Conservation (phyloP, 2,113 vertebrate species). For the Cacatua alba region DNA sequence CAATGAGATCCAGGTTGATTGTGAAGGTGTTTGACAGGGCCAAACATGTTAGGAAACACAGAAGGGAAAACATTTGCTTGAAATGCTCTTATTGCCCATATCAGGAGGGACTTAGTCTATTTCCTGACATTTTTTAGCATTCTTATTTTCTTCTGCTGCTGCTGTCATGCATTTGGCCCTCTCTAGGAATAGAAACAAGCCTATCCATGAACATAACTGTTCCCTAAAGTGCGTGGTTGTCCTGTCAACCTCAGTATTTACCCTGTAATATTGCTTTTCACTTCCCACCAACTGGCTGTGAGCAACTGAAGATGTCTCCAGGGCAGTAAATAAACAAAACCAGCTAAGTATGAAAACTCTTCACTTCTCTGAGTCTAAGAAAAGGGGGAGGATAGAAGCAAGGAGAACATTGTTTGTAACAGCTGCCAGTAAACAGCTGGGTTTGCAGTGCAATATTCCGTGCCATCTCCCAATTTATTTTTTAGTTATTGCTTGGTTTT, state of each 20-base stretch:
- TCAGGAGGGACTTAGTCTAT: background rate
- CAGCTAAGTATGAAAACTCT: background rate
- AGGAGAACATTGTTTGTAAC: background rate
- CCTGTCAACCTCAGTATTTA: background rate
- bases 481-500: background rate
- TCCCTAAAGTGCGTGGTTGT: background rate
- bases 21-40: background rate
- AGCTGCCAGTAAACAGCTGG: background rate
- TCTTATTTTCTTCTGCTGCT: background rate
- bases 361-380: background rate
- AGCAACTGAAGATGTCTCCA: background rate
- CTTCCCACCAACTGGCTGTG: background rate
- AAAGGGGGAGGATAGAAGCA: background rate
- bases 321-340: slow-evolving; percentile 20
- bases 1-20: background rate
- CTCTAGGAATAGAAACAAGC: background rate
- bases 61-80: background rate
- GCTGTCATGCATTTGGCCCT: background rate
- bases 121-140: background rate
- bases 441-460: background rate
- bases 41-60: background rate
- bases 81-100: background rate
- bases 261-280: background rate
- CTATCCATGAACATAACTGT: background rate
- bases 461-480: background rate